phyloP scores from a whole-genome alignment of 1,140 invertebrate genomes.

The Drosophila jambulina region DNA sequence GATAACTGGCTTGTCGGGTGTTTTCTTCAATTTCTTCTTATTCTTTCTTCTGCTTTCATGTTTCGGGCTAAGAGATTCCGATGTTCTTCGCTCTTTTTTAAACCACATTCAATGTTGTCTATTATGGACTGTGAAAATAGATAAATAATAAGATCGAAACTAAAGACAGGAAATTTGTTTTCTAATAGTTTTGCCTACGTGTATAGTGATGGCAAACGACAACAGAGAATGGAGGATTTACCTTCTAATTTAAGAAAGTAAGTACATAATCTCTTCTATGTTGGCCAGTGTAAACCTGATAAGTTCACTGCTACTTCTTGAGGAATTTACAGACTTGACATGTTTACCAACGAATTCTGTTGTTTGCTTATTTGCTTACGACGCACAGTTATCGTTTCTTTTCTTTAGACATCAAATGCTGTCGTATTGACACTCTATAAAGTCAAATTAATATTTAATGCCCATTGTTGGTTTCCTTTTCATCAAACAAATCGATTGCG shows the following conservation, averaged over 20 bases:
- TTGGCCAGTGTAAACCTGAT: constrained; percentile 5
- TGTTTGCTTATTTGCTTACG: constrained; percentile 29
- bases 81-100: constrained; percentile 14
- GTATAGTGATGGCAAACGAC: background rate
- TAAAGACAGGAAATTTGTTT: background rate
- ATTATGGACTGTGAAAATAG: constrained; percentile 1
- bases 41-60: constrained; percentile 32
- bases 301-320: constrained; percentile 3
- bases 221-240: background rate
- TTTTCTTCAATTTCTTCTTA: constrained; percentile 30
- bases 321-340: constrained; percentile 9
- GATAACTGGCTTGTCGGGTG: constrained; percentile 36
- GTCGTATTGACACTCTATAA: constrained; percentile 29
- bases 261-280: background rate
- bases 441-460: constrained; percentile 49
- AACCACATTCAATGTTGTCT: constrained; percentile 8
- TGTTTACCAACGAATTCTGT: constrained; percentile 18
- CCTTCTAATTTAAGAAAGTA: background rate
- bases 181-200: background rate
- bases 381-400: constrained; percentile 12
- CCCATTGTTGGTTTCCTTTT: constrained; percentile 31
- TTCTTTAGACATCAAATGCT: constrained; percentile 24
- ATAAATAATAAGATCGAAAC: constrained; percentile 2
- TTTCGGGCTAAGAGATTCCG: constrained; percentile 33
- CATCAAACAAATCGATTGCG: constrained; percentile 38